A percentile compares a stretch with the other conserved stretches of the same genome.
phyloP scores from a whole-genome alignment of 1,140 invertebrate species.

The Tachypleus tridentatus region DNA sequence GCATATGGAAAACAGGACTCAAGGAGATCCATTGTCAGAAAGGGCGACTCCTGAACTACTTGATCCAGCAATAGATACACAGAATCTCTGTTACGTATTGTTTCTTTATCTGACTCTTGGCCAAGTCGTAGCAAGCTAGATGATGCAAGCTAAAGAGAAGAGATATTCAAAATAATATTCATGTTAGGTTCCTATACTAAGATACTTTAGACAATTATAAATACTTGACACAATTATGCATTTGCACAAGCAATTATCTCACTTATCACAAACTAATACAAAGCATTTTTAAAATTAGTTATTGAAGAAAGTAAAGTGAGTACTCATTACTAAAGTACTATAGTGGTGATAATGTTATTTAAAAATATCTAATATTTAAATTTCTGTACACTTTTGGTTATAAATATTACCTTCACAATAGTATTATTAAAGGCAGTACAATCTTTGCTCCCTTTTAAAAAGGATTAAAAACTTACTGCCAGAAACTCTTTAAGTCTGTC shows the following conservation, averaged over 20 bases:
- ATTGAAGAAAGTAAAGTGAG: no score
- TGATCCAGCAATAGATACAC: slow-evolving; percentile 87
- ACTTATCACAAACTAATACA: no score
- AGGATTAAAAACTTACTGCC: slow-evolving; percentile 45
- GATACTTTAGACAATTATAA: no score
- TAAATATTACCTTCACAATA: slow-evolving; percentile 8
- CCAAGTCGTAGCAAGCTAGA: slow-evolving; percentile 86
- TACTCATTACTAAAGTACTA: neutral
- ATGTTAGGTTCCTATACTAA: no score
- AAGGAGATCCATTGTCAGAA: slow-evolving; percentile 92
- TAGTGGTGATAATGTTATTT: slow-evolving; percentile 3
- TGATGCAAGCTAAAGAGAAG: slow-evolving; percentile 56
- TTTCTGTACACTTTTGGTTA: no score
- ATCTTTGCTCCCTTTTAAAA: neutral
- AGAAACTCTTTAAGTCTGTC: slow-evolving; percentile 97
- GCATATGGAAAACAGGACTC: slow-evolving; percentile 98
- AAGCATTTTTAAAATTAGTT: no score
- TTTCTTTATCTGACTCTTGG: slow-evolving; percentile 90
- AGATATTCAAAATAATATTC: neutral
- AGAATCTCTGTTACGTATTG: slow-evolving; percentile 84
- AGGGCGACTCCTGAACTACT: slow-evolving; percentile 94
- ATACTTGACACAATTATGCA: no score
- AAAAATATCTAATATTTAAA: neutral
- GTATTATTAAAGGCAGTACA: neutral
- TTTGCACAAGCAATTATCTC: no score